A percentile compares a stretch with the other conserved stretches of the same genome.
These are phyloP conservation scores for Polydrusus pterygomalis DNA, from an alignment of 2,888 invertebrate genomes.

Conservation along the genomic window DNA sequence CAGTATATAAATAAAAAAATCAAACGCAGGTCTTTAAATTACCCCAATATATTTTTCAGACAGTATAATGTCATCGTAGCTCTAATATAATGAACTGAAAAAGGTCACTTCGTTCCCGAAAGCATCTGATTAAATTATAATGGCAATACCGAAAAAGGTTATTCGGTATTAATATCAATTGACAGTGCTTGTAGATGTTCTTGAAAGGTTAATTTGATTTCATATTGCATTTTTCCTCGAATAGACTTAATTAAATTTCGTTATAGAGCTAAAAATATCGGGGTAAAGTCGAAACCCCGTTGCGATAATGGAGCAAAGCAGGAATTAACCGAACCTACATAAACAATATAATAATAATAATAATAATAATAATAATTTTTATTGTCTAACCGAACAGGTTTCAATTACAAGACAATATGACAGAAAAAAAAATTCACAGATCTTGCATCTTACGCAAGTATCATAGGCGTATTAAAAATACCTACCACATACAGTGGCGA, in stretches of 20 bases:
- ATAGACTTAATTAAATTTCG: slow-evolving; percentile 46
- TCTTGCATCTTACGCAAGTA: too few species aligned
- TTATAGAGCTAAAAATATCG: slow-evolving; percentile 15
- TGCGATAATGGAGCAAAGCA: not conserved
- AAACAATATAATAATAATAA: too few species aligned
- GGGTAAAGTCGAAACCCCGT: too few species aligned
- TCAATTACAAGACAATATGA: too few species aligned
- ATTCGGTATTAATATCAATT: slow-evolving; percentile 53
- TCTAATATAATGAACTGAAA: slow-evolving; percentile 44
- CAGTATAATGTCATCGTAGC: slow-evolving; percentile 39
- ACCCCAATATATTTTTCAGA: slow-evolving; percentile 11
- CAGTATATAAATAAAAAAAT: not conserved
- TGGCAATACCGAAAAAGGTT: slow-evolving; percentile 52
- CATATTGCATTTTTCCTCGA: slow-evolving; percentile 44
- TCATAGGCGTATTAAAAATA: too few species aligned
- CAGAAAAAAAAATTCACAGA: too few species aligned
- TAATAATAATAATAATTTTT: too few species aligned
- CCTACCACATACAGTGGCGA: too few species aligned
- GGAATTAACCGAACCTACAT: not conserved
- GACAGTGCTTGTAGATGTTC: slow-evolving; percentile 46
- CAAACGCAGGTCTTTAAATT: not conserved
- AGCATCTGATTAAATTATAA: slow-evolving; percentile 53
- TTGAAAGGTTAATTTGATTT: slow-evolving; percentile 51
- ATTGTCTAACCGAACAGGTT: too few species aligned
- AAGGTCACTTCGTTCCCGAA: slow-evolving; percentile 48